Base-by-base conservation (phyloP, 2,113 vertebrate genomes). In the Grammomys surdaster region DNA sequence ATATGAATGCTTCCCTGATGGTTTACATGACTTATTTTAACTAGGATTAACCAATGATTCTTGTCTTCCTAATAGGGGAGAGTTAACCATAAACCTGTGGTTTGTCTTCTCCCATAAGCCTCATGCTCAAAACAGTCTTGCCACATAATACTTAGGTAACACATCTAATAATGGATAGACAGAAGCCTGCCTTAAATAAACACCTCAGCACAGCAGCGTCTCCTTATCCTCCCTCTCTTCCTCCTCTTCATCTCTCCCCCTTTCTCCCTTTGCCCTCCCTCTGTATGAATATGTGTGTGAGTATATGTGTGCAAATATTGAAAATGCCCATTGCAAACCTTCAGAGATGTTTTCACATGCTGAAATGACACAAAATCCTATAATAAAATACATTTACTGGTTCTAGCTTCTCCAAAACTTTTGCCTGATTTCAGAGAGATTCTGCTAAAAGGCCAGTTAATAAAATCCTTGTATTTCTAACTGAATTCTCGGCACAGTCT, bases 381-480 rank as follows among this genome's bases (percentile, higher is more conserved):
- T 1, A 88, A 58, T 31, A 20, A 89, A 76, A 46, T 48, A 3
- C 51, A 77, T 93, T 31, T 28, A 54, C 70, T 65, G 63, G 91
- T 43, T 92, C 12, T 63, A 96, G 93, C 92, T 94, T 96, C 95
- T 91, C 13, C 95, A 94, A 85, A 88, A 11, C 90, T 0, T 7
- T 31, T 89, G 33, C 51, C 89, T 77, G 63, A 43, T 96, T 96
- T 93, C 67, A 93, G 69, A 88, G 93, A 98, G 84, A 60, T 96
- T 97, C 95, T 96, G 48, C 95, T 96, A 73, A 87, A 31, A 36
- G 14, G 26, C 16, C 80, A 72, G 72, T 97, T 88, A 95, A 95
- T 93, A 96, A 96, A 97, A 97, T 88, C 88, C 89, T 90, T n/a
- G 24, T 94, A 92, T 77, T 97, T 96, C 63, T 75, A 67, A 98